Base-by-base conservation (phyloP, 2,113 vertebrate species). In the Peromyscus maniculatus region DNA sequence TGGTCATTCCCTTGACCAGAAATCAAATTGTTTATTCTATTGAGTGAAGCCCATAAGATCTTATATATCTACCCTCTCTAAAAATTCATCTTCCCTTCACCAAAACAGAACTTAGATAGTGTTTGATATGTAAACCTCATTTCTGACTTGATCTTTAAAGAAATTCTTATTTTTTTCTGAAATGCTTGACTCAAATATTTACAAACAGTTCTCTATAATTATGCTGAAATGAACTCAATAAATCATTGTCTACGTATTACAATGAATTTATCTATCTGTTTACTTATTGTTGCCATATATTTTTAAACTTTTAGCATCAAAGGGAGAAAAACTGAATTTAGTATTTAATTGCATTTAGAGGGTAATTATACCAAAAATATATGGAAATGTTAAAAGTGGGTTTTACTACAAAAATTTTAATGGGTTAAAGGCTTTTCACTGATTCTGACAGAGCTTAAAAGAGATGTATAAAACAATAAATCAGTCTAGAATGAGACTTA, bases 181-280 rank as follows among this genome's bases (percentile, higher is more conserved):
- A 94, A 24, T 19, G 72, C 55, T 74, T 66, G 2, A 11, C 24
- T 88, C 17, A 89, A 28, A 84, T 36, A 89, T 66, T 93, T 5
- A 72, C 64, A 92, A 90, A 88, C 3, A 4, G 15, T 64, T 43
- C 16, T 5, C 11, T 0, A 49, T 3, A 36, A 31, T 78, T 83
- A 24, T 87, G 26, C 9, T 94, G 15, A 92, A 92, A 55, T 83
- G 17, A 43, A 94, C 93, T 91, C 36, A 28, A 43, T 13, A 95
- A 57, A 91, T 69, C 2, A 33, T 86, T 69, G 1, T 2, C 13
- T 92, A 36, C 1, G 9, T 26, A 4, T 86, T 77, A 31, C 16
- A 88, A 49, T 3, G 46, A 0, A 43, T 59, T 11, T 77, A n/a
- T 57, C 1, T 39, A 19, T 91, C n/a, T 24, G 57, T 31, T 75